These are phyloP conservation scores for Odontocerum albicorne DNA, from an alignment of 2,888 invertebrate genomes.

Conservation along the genomic window DNA sequence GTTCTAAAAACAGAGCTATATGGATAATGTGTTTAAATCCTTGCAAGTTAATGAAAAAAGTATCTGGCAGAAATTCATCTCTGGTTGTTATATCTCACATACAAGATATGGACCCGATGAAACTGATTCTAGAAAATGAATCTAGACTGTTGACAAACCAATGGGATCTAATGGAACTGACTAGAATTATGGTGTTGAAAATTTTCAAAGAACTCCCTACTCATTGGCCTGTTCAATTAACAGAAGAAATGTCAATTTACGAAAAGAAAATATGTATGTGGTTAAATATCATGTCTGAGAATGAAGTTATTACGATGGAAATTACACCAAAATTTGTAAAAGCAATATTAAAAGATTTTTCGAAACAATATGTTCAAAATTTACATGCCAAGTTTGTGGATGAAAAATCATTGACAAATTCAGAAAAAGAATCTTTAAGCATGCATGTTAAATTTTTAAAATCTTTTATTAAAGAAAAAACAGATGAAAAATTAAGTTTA, in stretches of 20 bases:
- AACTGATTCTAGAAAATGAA: constrained; percentile 2
- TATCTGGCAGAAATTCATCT: constrained; percentile 3
- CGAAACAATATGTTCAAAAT: not conserved
- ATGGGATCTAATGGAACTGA: constrained; percentile 24
- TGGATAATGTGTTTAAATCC: constrained; percentile 13
- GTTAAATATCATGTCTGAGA: constrained; percentile 1
- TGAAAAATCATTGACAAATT: not conserved
- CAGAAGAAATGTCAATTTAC: constrained; percentile 11
- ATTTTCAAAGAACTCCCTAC: not conserved
- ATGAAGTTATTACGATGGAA: not conserved
- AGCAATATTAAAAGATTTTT: constrained; percentile 1
- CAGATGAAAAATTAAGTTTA: not conserved
- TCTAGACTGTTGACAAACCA: constrained; percentile 4
- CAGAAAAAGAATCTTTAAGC: constrained; percentile 2
- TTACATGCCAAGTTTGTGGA: constrained; percentile 3
- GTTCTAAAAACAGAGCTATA: constrained; percentile 20
- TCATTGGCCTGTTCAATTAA: constrained; percentile 1
- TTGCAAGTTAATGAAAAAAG: not conserved
- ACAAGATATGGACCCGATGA: constrained; percentile 3
- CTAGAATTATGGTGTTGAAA: constrained; percentile 6
- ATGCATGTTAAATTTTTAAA: constrained; percentile 8
- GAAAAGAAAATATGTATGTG: constrained; percentile 20
- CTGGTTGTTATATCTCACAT: constrained; percentile 1
- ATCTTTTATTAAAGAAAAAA: not conserved
- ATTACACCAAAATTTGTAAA: not conserved